Conservation (phyloP, 1,140 invertebrate genomes). For the Cotesia chilonis region DNA sequence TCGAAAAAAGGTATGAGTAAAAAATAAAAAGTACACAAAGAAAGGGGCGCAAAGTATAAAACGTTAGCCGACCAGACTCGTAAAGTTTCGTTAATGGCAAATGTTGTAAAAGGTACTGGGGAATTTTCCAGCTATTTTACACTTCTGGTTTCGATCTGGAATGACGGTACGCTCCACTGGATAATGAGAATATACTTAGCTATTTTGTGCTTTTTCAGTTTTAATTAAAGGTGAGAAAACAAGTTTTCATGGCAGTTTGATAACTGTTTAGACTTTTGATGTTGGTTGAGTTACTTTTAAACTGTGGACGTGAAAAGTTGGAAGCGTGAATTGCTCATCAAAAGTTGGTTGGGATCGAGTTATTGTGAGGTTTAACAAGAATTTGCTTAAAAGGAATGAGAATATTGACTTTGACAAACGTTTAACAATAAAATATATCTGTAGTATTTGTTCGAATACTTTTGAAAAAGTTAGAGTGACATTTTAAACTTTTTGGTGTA, state of each 20-base stretch:
- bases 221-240: neutral
- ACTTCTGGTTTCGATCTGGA: conserved; percentile 8
- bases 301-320: no score
- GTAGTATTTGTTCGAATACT: no score
- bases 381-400: no score
- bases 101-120: conserved; percentile 2
- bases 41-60: neutral
- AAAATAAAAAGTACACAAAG: neutral
- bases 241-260: neutral
- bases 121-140: conserved; percentile 14
- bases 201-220: neutral
- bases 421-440: no score
- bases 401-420: no score
- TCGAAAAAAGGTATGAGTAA: neutral
- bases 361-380: no score
- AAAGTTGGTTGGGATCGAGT: no score
- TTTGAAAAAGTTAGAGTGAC: no score
- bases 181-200: conserved; percentile 16
- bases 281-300: no score
- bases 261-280: neutral
- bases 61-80: neutral
- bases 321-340: no score
- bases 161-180: conserved; percentile 2
- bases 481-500: no score
- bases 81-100: conserved; percentile 20